Percentiles rank a stretch among this genome's conserved stretches.
Evolutionary conservation across 2,113 vertebrate genomes (phyloP).

Genomic region (Xenopus borealis): DNA sequence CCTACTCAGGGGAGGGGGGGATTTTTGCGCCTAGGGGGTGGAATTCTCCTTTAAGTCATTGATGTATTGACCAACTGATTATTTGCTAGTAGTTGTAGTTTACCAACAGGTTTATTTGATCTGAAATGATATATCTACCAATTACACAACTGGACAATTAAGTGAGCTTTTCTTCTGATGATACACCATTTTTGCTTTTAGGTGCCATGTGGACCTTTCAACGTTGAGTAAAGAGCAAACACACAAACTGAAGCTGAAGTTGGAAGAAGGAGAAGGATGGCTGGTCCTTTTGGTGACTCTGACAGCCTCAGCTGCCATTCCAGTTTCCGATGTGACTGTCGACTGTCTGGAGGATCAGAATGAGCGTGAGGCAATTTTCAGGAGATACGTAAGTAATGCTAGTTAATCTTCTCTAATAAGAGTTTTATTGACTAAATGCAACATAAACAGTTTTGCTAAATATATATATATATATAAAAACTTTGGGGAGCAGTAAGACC

Average conservation of each 20-base stretch:
- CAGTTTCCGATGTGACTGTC: slow-evolving; percentile 81
- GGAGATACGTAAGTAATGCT: slow-evolving; percentile 85
- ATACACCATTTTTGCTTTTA: slow-evolving; percentile 59
- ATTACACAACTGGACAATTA: too few species aligned
- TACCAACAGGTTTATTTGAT: too few species aligned
- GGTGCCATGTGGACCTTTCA: slow-evolving; percentile 89
- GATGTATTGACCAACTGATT: too few species aligned
- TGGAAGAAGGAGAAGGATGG: slow-evolving; percentile 87
- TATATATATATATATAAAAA: too few species aligned
- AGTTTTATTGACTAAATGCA: slow-evolving; percentile 4
- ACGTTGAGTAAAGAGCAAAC: slow-evolving; percentile 87
- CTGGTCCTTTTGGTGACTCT: slow-evolving; percentile 90
- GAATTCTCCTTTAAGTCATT: too few species aligned
- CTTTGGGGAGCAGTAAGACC: too few species aligned
- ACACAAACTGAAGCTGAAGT: slow-evolving; percentile 81
- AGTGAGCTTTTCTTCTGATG: too few species aligned
- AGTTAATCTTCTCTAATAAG: slow-evolving; percentile 21
- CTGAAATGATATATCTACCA: too few species aligned
- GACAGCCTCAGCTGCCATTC: slow-evolving; percentile 88
- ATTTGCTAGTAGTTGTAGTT: too few species aligned
- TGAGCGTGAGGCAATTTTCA: slow-evolving; percentile 81
- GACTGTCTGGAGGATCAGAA: slow-evolving; percentile 84
- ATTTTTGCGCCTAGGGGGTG: too few species aligned
- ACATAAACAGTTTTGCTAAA: background rate
- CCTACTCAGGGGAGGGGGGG: too few species aligned